A percentile compares a stretch with the other conserved stretches of the same genome.
Conservation (phyloP, 2,888 invertebrate species). For the Morpho helenor region DNA sequence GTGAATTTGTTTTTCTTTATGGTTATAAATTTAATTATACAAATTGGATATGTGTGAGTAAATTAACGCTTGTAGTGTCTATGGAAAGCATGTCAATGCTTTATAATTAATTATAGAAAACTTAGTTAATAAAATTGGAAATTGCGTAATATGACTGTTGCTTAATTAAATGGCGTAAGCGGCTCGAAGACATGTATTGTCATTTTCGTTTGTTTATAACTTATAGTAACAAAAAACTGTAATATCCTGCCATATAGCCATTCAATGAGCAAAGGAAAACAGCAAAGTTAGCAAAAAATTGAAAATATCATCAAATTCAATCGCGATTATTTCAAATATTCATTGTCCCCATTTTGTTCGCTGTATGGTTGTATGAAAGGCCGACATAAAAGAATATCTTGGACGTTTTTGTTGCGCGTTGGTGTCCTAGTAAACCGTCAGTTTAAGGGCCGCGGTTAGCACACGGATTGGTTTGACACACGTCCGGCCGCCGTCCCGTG, state of each 20-base stretch:
- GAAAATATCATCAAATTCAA: too few species aligned
- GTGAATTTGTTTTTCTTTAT: conserved; percentile 30
- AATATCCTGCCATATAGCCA: conserved; percentile 46
- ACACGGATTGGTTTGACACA: conserved; percentile 55
- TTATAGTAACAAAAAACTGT: conserved; percentile 3
- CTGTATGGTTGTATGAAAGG: conserved; percentile 37
- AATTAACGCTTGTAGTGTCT: conserved; percentile 71
- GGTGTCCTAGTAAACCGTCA: conserved; percentile 37
- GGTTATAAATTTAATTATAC: conserved; percentile 38
- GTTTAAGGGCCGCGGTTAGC: conserved; percentile 53
- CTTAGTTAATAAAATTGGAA: conserved; percentile 48
- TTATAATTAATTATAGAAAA: conserved; percentile 44
- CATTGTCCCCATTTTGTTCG: conserved; percentile 1
- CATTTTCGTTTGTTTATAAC: conserved; percentile 12
- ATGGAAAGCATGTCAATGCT: conserved; percentile 70
- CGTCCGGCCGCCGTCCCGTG: conserved; percentile 64
- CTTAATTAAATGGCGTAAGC: conserved; percentile 53
- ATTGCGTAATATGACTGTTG: conserved; percentile 54
- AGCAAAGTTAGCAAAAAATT: background rate
- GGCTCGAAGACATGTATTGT: conserved; percentile 46
- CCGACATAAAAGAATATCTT: conserved; percentile 45
- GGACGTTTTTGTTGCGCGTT: conserved; percentile 37
- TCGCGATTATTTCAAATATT: too few species aligned
- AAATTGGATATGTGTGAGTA: conserved; percentile 70
- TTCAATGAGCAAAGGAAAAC: conserved; percentile 29